These are phyloP conservation scores for Perccottus glenii DNA, from an alignment of 2,113 vertebrate genomes.

Conservation along the genomic window DNA sequence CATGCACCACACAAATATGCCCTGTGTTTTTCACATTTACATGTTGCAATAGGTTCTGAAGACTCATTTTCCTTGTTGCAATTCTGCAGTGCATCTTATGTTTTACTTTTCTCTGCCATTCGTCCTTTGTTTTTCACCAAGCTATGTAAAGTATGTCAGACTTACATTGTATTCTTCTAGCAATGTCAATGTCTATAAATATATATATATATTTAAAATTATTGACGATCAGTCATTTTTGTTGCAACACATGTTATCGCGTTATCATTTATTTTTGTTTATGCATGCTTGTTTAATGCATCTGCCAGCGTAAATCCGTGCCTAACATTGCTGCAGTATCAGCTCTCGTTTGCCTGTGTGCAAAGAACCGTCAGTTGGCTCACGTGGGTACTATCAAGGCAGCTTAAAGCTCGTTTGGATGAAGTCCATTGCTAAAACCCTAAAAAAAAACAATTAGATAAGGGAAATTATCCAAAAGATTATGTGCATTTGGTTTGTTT, in stretches of 20 bases:
- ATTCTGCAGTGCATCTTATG: slow-evolving; percentile 11
- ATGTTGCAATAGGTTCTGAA: slow-evolving; percentile 10
- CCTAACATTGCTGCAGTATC: slow-evolving; percentile 62
- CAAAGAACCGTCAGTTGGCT: slow-evolving; percentile 66
- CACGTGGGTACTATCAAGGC: slow-evolving; percentile 26
- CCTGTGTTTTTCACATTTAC: slow-evolving; percentile 33
- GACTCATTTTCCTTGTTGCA: neutral
- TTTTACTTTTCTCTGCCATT: slow-evolving; percentile 20
- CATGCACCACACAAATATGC: neutral
- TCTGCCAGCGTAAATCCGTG: slow-evolving; percentile 50
- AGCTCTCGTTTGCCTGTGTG: slow-evolving; percentile 55
- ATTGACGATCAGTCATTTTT: no score
- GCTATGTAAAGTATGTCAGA: neutral
- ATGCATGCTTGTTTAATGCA: slow-evolving; percentile 52
- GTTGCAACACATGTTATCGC: neutral
- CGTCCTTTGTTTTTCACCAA: neutral
- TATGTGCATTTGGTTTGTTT: no score
- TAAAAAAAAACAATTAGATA: no score
- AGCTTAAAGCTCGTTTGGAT: neutral
- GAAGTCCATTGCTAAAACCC: neutral
- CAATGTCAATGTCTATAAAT: neutral
- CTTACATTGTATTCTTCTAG: neutral
- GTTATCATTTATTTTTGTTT: slow-evolving; percentile 45
- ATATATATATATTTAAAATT: no score
- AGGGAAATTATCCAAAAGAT: no score